Base-by-base conservation (phyloP, 2,888 invertebrate genomes). In the Meloe dianella region DNA sequence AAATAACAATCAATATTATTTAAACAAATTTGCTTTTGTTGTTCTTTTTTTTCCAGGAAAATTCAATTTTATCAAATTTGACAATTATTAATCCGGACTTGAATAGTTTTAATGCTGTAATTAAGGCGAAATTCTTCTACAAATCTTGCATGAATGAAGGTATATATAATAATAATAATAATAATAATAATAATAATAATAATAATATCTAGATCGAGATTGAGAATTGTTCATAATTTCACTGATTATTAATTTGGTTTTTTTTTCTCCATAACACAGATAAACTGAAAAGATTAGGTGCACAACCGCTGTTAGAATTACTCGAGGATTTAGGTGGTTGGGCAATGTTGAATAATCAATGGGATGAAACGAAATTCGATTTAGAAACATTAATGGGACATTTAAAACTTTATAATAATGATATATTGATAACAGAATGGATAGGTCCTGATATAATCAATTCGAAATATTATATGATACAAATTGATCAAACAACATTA, bases 391-490 rank as follows among this genome's bases (percentile, higher is more conserved):
- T 92, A 67, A 89, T 93, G 80, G 94, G 93, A 0, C 89, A 89
- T 68, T 79, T 94, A 17, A 86, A 94, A 64, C 85, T 93, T 32
- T 93, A 90, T 79, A 96, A 96, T 82, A 95, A 95, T 78, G 94
- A 94, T 71, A 91, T 95, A 66, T 85, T 96, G 0, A 89, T 96
- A 72, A 91, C 94, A 0, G 91, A 94, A 80, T 94, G 93, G 92
- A 66, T 79, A 8, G 95, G 95, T 12, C 94, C 96, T 0, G 97
- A 98, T 81, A 95, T 97, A 65, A 95, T 95, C 81, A 94, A 97
- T 82, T 96, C 97, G 7, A 92, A 94, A 77, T 90, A 92, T 78
- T 94, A 96, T 82, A 90, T 97, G 8, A 92, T 97, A 64, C 89
- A 91, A 87, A 90, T 97, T 76, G 96, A 97, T 84, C 96, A 97